Percentiles rank a stretch among this genome's conserved stretches.
phyloP scores from a whole-genome alignment of 2,113 vertebrate genomes.

The Riparia riparia region DNA sequence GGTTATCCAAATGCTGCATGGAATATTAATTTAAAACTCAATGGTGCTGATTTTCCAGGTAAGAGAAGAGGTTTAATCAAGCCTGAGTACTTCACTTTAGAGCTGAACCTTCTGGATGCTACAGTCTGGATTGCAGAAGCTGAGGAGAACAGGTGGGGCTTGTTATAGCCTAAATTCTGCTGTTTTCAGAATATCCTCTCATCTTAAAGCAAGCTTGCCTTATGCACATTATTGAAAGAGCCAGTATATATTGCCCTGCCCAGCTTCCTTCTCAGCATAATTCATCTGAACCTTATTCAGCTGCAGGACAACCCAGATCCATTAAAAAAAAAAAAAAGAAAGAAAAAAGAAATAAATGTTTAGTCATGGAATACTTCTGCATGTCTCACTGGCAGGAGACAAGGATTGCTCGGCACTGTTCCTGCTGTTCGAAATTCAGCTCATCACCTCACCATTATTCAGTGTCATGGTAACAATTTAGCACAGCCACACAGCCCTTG shows the following conservation, averaged over 20 bases:
- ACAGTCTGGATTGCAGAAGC: background rate
- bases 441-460: background rate
- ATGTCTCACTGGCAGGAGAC: background rate
- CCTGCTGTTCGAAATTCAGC: background rate
- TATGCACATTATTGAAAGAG: fast-evolving
- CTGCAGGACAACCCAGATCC: background rate
- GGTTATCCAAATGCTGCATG: background rate
- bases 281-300: background rate
- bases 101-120: background rate
- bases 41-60: background rate
- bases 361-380: background rate
- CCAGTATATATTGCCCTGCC: background rate
- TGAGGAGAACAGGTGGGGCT: background rate
- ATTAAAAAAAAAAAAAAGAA: background rate
- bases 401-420: background rate
- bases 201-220: background rate
- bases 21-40: background rate
- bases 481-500: background rate
- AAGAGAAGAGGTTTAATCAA: background rate
- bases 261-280: background rate
- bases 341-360: background rate
- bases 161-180: background rate
- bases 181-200: background rate
- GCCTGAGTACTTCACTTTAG: background rate
- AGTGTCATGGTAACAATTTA: conserved; percentile 30